These are phyloP conservation scores for Carposina sasakii DNA, from an alignment of 1,140 invertebrate genomes.

Conservation along the genomic window DNA sequence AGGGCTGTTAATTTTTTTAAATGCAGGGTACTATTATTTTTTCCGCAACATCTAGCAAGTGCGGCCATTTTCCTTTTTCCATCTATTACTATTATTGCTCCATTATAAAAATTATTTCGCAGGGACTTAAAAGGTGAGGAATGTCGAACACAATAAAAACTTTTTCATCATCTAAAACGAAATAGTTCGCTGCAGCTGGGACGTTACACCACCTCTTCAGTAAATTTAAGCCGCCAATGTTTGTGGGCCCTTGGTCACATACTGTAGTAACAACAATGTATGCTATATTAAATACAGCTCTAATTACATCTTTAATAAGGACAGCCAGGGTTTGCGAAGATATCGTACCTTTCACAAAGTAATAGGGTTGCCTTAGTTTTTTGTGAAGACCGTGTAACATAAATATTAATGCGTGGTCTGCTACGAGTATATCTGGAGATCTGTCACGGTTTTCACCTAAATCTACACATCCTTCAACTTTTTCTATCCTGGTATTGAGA, in stretches of 20 bases:
- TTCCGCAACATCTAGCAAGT: constrained; percentile 15
- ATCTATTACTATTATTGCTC: constrained; percentile 11
- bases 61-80: constrained; percentile 15
- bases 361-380: constrained; percentile 13
- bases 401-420: constrained; percentile 12
- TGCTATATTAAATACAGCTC: constrained; percentile 6
- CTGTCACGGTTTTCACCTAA: constrained; percentile 10
- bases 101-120: constrained; percentile 16
- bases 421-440: no score
- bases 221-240: constrained; percentile 17
- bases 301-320: constrained; percentile 15
- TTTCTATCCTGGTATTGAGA: constrained; percentile 4
- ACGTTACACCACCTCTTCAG: constrained; percentile 7
- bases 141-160: constrained; percentile 15
- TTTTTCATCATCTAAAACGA: constrained; percentile 12
- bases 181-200: constrained; percentile 9
- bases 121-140: constrained; percentile 15
- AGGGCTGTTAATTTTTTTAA: constrained; percentile 16
- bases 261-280: constrained; percentile 18
- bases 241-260: constrained; percentile 25
- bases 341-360: constrained; percentile 14
- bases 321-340: constrained; percentile 10
- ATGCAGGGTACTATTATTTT: constrained; percentile 15
- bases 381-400: constrained; percentile 14
- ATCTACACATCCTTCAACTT: constrained; percentile 13